These are phyloP conservation scores for Melitaea cinxia DNA, from an alignment of 1,140 invertebrate genomes.

Conservation along the genomic window DNA sequence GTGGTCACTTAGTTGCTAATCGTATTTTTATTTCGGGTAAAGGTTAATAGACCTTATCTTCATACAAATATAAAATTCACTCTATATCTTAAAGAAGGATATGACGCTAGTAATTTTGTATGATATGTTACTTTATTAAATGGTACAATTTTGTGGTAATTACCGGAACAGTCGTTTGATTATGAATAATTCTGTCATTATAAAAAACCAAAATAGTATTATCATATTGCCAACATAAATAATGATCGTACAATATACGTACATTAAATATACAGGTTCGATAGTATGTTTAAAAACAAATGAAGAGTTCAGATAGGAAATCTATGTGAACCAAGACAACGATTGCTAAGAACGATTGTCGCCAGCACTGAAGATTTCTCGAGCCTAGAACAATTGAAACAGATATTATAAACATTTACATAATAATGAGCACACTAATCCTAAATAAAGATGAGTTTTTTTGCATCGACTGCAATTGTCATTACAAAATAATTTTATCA, in stretches of 20 bases:
- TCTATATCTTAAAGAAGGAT: conserved; percentile 55
- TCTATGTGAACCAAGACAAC: conserved; percentile 67
- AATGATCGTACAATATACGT: neutral
- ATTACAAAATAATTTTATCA: too few species aligned
- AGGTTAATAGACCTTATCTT: conserved; percentile 20
- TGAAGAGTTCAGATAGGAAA: conserved; percentile 47
- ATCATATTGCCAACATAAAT: neutral
- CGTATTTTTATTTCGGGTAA: conserved; percentile 20
- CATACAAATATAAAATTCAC: conserved; percentile 53
- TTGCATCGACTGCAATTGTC: too few species aligned
- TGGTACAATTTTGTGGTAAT: neutral
- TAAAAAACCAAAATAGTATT: neutral
- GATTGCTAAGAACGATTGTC: conserved; percentile 59
- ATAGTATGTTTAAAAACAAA: conserved; percentile 40
- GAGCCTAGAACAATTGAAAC: conserved; percentile 64
- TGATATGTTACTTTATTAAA: conserved; percentile 64
- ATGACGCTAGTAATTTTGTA: conserved; percentile 55
- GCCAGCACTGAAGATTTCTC: conserved; percentile 60
- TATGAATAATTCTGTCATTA: neutral
- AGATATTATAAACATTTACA: neutral
- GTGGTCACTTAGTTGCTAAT: conserved; percentile 25
- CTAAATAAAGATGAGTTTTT: too few species aligned
- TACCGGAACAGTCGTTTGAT: neutral
- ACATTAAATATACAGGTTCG: neutral
- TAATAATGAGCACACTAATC: neutral